These are phyloP conservation scores for Heteromormyrus szaboi DNA, from an alignment of 2,797 vertebrate genomes.

Conservation along the genomic window DNA sequence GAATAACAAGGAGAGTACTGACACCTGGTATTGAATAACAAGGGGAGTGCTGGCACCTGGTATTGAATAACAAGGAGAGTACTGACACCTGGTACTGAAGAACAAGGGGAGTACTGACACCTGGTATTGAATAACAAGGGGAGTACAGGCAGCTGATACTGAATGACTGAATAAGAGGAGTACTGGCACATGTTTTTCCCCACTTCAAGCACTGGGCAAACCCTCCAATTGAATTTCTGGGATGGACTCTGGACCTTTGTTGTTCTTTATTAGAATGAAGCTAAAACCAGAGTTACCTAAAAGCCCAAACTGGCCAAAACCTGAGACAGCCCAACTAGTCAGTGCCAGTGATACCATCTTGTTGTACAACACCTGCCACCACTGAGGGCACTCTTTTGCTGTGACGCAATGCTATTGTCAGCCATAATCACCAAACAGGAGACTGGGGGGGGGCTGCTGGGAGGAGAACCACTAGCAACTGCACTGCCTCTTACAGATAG, in stretches of 20 bases:
- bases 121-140: background rate
- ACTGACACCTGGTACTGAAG: background rate
- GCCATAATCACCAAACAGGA: background rate
- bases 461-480: background rate
- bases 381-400: background rate
- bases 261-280: background rate
- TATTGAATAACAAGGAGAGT: background rate
- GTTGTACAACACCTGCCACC: background rate
- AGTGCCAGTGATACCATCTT: background rate
- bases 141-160: background rate
- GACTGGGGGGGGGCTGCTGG: background rate
- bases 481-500: background rate
- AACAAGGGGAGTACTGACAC: background rate
- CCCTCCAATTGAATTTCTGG: background rate
- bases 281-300: background rate
- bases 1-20: background rate
- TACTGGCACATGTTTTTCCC: background rate
- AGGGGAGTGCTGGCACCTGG: background rate
- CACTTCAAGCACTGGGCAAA: background rate
- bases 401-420: background rate
- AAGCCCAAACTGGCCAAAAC: background rate
- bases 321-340: background rate
- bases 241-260: background rate
- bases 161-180: background rate
- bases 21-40: no score